phyloP scores from a whole-genome alignment of 2,113 vertebrate genomes.

The Mormyrus lacerda region DNA sequence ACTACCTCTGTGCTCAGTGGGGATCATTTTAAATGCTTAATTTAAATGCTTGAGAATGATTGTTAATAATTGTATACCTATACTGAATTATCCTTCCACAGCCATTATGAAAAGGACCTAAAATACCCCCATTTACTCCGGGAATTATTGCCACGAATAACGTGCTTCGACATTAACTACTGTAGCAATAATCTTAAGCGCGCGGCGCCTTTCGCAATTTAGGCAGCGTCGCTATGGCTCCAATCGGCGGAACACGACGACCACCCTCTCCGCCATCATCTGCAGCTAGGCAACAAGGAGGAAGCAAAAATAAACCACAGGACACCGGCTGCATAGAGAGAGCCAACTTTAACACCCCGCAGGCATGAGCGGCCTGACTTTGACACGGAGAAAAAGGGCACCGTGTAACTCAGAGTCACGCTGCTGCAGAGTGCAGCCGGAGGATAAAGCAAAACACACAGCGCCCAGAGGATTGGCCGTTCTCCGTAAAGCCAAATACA shows the following conservation, averaged over 20 bases:
- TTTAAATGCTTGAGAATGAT: not conserved
- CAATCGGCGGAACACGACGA: not conserved
- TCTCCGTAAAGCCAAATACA: not conserved
- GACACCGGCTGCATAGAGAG: not conserved
- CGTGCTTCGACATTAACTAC: not conserved
- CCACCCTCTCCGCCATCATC: not conserved
- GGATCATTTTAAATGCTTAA: not conserved
- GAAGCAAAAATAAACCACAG: constrained; percentile 13
- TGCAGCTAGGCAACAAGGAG: not conserved
- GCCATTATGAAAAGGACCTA: not conserved
- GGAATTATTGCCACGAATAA: not conserved
- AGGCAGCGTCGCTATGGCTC: not conserved
- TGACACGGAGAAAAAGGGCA: not conserved
- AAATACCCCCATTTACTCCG: not conserved
- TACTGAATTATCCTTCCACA: not conserved
- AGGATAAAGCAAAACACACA: not conserved
- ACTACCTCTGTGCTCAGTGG: not conserved
- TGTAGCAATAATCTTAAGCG: too few relatives aligned
- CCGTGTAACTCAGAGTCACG: not conserved
- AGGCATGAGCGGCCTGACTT: constrained; percentile 4
- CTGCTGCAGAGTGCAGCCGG: not conserved
- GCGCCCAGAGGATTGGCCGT: not conserved
- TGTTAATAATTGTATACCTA: not conserved
- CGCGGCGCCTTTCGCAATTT: not conserved
- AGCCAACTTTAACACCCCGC: not conserved